Evolutionary conservation across 1,140 invertebrate genomes (phyloP).

Genomic region (Ptiloglossa arizonensis): DNA sequence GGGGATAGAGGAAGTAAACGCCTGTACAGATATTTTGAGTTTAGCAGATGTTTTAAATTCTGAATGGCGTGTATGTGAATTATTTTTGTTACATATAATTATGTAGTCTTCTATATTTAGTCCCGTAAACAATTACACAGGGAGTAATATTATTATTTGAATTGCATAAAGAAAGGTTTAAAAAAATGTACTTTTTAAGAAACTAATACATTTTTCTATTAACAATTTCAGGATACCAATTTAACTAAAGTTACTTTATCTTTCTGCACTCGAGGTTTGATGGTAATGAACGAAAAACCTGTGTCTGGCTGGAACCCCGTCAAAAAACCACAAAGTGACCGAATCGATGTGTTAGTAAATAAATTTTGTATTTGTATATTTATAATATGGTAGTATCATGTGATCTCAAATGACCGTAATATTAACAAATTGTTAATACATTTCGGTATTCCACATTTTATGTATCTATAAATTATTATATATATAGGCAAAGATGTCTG

Average conservation of each 20-base stretch:
- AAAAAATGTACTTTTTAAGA: background rate
- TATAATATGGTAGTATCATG: constrained; percentile 36
- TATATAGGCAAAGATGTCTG: constrained; percentile 69
- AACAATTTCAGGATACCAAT: constrained; percentile 70
- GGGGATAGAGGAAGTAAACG: constrained; percentile 82
- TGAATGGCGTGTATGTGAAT: constrained; percentile 84
- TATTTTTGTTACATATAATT: constrained; percentile 23
- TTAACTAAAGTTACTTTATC: constrained; percentile 74
- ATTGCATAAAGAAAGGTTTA: background rate
- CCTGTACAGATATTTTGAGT: constrained; percentile 84
- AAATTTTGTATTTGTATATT: background rate
- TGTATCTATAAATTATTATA: constrained; percentile 30
- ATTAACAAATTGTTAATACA: no score
- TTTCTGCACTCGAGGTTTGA: constrained; percentile 85
- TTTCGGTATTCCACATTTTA: constrained; percentile 3
- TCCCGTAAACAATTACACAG: background rate
- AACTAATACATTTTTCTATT: background rate
- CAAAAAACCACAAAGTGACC: constrained; percentile 81
- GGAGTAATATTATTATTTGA: background rate
- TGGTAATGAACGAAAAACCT: constrained; percentile 87
- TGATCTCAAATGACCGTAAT: background rate
- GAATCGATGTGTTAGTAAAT: constrained; percentile 69
- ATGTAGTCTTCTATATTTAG: background rate
- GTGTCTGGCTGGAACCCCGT: constrained; percentile 88
- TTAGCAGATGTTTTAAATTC: constrained; percentile 84